These are phyloP conservation scores for Danionella dracula DNA, from an alignment of 2,797 vertebrate species.

Conservation along the genomic window DNA sequence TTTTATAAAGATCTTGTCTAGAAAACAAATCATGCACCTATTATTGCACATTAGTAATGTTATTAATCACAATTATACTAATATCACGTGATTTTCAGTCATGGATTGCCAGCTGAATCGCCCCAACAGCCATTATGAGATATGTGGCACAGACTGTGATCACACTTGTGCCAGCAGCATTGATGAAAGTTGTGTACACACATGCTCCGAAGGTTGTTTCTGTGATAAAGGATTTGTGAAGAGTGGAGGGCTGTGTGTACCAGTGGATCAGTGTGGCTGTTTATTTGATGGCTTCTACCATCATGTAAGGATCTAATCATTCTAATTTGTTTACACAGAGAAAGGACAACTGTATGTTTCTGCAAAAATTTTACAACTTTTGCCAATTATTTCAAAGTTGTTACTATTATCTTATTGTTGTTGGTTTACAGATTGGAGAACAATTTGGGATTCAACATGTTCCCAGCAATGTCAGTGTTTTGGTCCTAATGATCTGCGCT, in stretches of 20 bases:
- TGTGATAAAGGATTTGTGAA: slow-evolving; percentile 56
- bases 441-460: slow-evolving; percentile 57
- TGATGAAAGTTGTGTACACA: slow-evolving; percentile 48
- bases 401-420: too few relatives aligned
- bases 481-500: slow-evolving; percentile 45
- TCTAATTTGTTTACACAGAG: too few relatives aligned
- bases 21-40: not conserved
- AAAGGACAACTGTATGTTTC: too few relatives aligned
- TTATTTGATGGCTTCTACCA: slow-evolving; percentile 58
- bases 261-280: slow-evolving; percentile 58
- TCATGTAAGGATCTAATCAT: too few relatives aligned
- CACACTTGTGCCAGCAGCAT: slow-evolving; percentile 52
- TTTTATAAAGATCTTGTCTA: too few relatives aligned
- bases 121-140: slow-evolving; percentile 69
- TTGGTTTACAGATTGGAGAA: slow-evolving; percentile 50
- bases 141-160: slow-evolving; percentile 63
- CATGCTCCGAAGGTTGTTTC: slow-evolving; percentile 66
- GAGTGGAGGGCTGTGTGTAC: slow-evolving; percentile 57
- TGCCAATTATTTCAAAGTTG: not conserved
- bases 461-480: slow-evolving; percentile 53
- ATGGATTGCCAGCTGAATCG: slow-evolving; percentile 49
- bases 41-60: not conserved
- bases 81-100: slow-evolving; percentile 46
- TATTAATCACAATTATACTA: too few relatives aligned
- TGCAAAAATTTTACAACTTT: not conserved